Evolutionary conservation across 2,113 vertebrate species (phyloP).

Genomic region (Osmerus mordax): DNA sequence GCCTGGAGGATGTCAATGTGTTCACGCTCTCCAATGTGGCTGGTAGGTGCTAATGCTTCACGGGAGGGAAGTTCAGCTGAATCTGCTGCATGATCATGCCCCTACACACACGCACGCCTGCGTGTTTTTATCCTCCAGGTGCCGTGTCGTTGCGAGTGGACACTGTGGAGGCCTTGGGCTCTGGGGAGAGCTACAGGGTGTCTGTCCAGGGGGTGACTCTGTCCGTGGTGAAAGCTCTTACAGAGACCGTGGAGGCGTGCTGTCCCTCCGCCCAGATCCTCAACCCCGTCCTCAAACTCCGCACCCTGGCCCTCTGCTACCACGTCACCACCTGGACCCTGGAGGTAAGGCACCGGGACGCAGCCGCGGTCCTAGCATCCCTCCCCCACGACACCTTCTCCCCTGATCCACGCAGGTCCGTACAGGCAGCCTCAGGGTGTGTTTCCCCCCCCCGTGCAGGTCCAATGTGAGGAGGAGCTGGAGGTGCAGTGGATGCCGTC

Average conservation of each 20-base stretch:
- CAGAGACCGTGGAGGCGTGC: constrained; percentile 87
- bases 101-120: too few relatives aligned
- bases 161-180: constrained; percentile 74
- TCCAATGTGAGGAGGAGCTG: constrained; percentile 82
- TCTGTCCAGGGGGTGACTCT: constrained; percentile 82
- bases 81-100: too few relatives aligned
- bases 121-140: constrained; percentile 64
- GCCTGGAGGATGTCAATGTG: constrained; percentile 87
- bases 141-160: constrained; percentile 85
- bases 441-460: constrained; percentile 59
- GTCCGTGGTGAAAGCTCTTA: constrained; percentile 80
- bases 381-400: background rate
- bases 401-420: background rate
- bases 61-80: too few relatives aligned
- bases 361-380: background rate
- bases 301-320: constrained; percentile 76
- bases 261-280: constrained; percentile 78
- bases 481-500: constrained; percentile 83
- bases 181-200: constrained; percentile 78
- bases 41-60: constrained; percentile 65
- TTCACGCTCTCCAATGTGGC: constrained; percentile 86
- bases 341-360: constrained; percentile 75
- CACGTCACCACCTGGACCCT: constrained; percentile 80
- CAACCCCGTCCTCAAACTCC: constrained; percentile 75
- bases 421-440: too few relatives aligned